Evolutionary conservation across 2,113 vertebrate species (phyloP).

Genomic region (Kryptolebias marmoratus): DNA sequence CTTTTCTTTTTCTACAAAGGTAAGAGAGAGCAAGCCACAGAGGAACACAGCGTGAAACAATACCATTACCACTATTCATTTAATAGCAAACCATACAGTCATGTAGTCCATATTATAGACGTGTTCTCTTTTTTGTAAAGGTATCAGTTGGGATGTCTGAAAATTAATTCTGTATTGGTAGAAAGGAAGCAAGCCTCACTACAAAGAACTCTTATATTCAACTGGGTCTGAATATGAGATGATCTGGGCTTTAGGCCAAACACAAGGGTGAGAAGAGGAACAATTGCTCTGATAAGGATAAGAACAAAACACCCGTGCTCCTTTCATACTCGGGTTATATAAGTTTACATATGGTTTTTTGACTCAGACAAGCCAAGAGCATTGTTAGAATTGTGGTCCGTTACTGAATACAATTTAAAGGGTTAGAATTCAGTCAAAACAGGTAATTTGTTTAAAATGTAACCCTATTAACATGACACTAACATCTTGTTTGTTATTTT

Average conservation of each 20-base stretch:
- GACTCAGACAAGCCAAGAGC: constrained; percentile 1
- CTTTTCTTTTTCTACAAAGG: constrained; percentile 36
- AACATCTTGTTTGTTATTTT: not conserved
- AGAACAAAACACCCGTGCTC: constrained; percentile 33
- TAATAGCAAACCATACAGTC: constrained; percentile 41
- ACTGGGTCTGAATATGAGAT: constrained; percentile 65
- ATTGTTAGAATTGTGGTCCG: not conserved
- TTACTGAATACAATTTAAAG: not conserved
- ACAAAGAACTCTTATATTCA: constrained; percentile 48
- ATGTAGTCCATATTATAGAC: constrained; percentile 37
- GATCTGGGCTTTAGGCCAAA: constrained; percentile 59
- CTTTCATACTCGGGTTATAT: constrained; percentile 20
- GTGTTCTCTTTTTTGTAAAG: constrained; percentile 46
- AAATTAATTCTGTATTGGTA: constrained; percentile 50
- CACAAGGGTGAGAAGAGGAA: constrained; percentile 48
- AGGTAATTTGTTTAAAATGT: too few species aligned
- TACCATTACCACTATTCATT: constrained; percentile 46
- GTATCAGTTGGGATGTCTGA: constrained; percentile 54
- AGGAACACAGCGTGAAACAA: constrained; percentile 33
- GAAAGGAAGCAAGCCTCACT: constrained; percentile 54
- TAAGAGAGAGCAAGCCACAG: constrained; percentile 45
- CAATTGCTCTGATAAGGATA: constrained; percentile 35
- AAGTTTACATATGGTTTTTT: constrained; percentile 32
- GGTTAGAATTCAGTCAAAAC: not conserved
- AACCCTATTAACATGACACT: not conserved